Conservation (phyloP, 2,797 vertebrate species). For the Sebastes vulpes region DNA sequence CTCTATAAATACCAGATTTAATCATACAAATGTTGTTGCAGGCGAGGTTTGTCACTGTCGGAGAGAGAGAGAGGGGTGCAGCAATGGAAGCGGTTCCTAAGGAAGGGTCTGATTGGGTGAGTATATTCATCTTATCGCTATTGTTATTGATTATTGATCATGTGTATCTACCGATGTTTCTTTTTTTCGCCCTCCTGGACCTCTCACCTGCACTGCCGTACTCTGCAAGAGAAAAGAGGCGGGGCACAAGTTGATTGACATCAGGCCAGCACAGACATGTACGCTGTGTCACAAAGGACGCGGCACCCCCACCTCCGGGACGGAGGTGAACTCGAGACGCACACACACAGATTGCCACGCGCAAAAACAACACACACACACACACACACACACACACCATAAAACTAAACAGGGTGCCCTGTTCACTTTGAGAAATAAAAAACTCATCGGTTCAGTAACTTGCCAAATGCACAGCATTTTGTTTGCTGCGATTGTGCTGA, state of each 20-base stretch:
- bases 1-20: conserved; percentile 37
- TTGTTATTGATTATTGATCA: conserved; percentile 81
- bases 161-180: conserved; percentile 90
- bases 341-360: conserved; percentile 29
- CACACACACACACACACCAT: conserved; percentile 12
- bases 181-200: conserved; percentile 90
- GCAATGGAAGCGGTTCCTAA: conserved; percentile 82
- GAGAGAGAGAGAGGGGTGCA: conserved; percentile 80
- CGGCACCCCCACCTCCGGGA: conserved; percentile 68
- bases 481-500: neutral
- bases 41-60: conserved; percentile 75
- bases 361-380: neutral
- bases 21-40: conserved; percentile 60
- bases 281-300: conserved; percentile 71
- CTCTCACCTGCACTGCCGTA: conserved; percentile 91
- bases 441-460: conserved; percentile 87
- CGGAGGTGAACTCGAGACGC: conserved; percentile 69
- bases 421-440: conserved; percentile 75
- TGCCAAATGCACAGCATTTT: conserved; percentile 72
- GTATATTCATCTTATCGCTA: conserved; percentile 47
- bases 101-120: conserved; percentile 74
- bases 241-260: conserved; percentile 87
- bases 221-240: conserved; percentile 91
- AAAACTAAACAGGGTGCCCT: conserved; percentile 63
- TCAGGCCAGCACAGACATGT: conserved; percentile 88